phyloP scores from a whole-genome alignment of 2,113 vertebrate genomes.

The Triplophysa dalaica region DNA sequence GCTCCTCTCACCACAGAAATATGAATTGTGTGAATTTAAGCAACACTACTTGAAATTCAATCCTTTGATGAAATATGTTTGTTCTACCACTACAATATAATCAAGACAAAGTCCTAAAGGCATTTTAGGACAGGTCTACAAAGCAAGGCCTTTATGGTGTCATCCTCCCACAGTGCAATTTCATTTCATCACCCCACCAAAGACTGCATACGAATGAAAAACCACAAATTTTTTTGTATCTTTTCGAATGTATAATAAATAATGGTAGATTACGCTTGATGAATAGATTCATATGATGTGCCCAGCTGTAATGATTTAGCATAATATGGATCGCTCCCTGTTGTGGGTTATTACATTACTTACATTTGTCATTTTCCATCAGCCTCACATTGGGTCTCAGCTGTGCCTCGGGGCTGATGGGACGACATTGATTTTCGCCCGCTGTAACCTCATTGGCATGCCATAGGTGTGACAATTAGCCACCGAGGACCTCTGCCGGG shows the following conservation, averaged over 20 bases:
- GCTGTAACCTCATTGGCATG: slow-evolving; percentile 48
- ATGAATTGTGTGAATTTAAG: too few species aligned
- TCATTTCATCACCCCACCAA: too few species aligned
- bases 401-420: slow-evolving; percentile 37
- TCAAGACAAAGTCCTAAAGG: too few species aligned
- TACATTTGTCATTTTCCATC: slow-evolving; percentile 41
- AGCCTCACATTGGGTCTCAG: slow-evolving; percentile 32
- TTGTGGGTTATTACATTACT: slow-evolving; percentile 28
- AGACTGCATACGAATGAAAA: too few species aligned
- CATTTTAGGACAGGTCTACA: too few species aligned
- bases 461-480: slow-evolving; percentile 49
- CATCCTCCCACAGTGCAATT: neutral
- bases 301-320: slow-evolving; percentile 38
- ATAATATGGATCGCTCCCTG: slow-evolving; percentile 11
- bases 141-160: neutral
- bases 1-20: too few species aligned
- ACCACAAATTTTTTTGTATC: neutral
- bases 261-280: neutral
- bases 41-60: too few species aligned
- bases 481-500: slow-evolving; percentile 46
- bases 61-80: too few species aligned
- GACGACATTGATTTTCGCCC: slow-evolving; percentile 42
- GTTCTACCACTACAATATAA: too few species aligned
- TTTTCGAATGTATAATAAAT: neutral
- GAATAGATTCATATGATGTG: slow-evolving; percentile 1